Conservation (phyloP, 2,113 vertebrate species). For the Clarias macrocephalus region DNA sequence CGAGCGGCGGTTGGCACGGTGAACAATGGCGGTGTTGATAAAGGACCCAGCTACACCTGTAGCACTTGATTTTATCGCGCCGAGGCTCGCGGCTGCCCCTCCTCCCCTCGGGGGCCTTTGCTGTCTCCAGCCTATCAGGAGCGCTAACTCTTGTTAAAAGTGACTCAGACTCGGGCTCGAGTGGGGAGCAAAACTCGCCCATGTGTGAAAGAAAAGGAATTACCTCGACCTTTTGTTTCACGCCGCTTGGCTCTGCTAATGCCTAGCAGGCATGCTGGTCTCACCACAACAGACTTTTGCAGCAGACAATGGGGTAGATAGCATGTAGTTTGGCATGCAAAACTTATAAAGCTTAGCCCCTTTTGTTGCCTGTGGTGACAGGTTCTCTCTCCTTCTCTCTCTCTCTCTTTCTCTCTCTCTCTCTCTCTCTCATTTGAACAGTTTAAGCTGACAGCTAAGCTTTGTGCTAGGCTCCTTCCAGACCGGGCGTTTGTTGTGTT, state of each 20-base stretch:
- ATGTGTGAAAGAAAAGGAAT: conserved; percentile 55
- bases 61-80: conserved; percentile 59
- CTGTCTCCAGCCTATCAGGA: conserved; percentile 48
- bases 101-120: conserved; percentile 31
- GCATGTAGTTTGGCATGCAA: conserved; percentile 58
- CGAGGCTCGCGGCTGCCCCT: conserved; percentile 24
- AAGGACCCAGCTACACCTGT: conserved; percentile 62
- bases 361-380: conserved; percentile 55
- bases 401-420: conserved; percentile 27
- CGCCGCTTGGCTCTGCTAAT: conserved; percentile 55
- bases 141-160: conserved; percentile 39
- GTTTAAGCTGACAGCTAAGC: conserved; percentile 49
- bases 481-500: conserved; percentile 56
- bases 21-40: conserved; percentile 61
- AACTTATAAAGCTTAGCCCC: conserved; percentile 46
- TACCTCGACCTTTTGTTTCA: conserved; percentile 62
- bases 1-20: conserved; percentile 37
- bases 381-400: conserved; percentile 45
- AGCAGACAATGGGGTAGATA: conserved; percentile 50
- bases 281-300: conserved; percentile 57
- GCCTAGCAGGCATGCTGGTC: conserved; percentile 60
- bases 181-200: conserved; percentile 41
- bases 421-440: conserved; percentile 48
- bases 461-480: conserved; percentile 44
- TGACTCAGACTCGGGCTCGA: conserved; percentile 54